Base-by-base conservation (phyloP, 2,888 invertebrate genomes). In the Pseudococcus longispinus region DNA sequence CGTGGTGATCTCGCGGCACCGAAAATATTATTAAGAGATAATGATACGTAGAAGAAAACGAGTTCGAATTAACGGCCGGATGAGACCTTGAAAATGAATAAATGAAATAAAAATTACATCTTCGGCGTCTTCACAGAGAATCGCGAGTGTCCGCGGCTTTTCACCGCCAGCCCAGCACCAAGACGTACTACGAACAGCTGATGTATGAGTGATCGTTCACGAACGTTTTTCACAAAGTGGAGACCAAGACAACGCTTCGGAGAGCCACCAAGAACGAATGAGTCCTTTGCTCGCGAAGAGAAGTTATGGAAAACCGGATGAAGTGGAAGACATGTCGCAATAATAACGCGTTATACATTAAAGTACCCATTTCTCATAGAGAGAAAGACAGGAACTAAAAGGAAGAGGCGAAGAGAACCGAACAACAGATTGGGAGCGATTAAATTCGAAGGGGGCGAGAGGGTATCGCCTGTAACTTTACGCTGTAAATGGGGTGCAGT, bases 261-360 rank as follows among this genome's bases (percentile, higher is more conserved):
- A 6, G 26, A 70, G 60, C n/a, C n/a, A 80, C 77, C 15, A 80
- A 18, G 77, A 80, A 42, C 77, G 77, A 80, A 80, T 80, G 77
- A 84, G 51, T 84, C 37, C 37, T 84, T 18, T 46, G 18, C 70
- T 42, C n/a, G 18, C 18, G 74, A 70, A 26, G 60, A 9, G 11
- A 46, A 23, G 51, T 6, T 42, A 84, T 29, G 77, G 77, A 86
- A 86, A 86, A 86, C 86, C 86, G 86, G 86, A 86, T 86, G 86
- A 86, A 86, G 86, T 86, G 80, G 86, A 86, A 55, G 86, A 86
- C 86, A 86, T 80, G 86, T 86, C 86, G 86, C 86, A 86, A 86
- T 86, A 86, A 80, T 80, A 86, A 86, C 86, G 86, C 74, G 86
- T 86, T 86, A 86, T 55, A 86, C 77, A 86, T 86, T 80, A 86